These are phyloP conservation scores for Phasianus colchicus DNA, from an alignment of 2,113 vertebrate species.

Conservation along the genomic window DNA sequence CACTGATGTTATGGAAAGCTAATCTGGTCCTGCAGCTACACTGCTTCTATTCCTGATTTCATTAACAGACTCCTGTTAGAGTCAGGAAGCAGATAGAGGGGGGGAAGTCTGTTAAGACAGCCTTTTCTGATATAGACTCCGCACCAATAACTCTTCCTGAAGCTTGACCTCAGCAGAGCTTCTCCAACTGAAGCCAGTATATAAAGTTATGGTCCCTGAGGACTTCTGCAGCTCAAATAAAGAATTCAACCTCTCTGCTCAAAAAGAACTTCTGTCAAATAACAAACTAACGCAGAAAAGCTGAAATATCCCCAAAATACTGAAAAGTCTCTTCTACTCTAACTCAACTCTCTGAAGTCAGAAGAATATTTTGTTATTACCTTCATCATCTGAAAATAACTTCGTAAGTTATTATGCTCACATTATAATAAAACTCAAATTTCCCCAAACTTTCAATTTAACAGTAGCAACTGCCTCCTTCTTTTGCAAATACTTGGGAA, in stretches of 20 bases:
- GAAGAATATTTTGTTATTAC: neutral
- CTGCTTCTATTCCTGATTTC: neutral
- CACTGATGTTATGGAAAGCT: rapidly evolving
- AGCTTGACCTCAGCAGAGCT: neutral
- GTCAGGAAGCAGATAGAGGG: neutral
- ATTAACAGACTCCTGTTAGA: neutral
- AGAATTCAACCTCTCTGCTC: neutral
- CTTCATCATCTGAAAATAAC: neutral
- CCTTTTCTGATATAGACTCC: neutral
- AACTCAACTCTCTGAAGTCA: neutral
- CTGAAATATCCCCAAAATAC: neutral
- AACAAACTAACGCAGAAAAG: neutral
- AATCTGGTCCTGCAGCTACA: neutral
- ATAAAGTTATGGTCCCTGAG: neutral
- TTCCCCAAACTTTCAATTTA: neutral
- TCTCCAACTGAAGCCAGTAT: neutral
- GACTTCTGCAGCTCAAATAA: neutral
- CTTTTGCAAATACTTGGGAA: neutral
- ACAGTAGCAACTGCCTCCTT: neutral
- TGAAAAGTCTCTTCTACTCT: neutral
- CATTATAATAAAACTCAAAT: neutral
- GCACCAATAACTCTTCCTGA: neutral
- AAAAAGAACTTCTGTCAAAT: neutral
- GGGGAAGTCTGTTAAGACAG: neutral
- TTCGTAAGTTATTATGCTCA: neutral